A percentile compares a stretch with the other conserved stretches of the same genome.
Conservation (phyloP, 2,113 vertebrate species). For the Archocentrus centrarchus region DNA sequence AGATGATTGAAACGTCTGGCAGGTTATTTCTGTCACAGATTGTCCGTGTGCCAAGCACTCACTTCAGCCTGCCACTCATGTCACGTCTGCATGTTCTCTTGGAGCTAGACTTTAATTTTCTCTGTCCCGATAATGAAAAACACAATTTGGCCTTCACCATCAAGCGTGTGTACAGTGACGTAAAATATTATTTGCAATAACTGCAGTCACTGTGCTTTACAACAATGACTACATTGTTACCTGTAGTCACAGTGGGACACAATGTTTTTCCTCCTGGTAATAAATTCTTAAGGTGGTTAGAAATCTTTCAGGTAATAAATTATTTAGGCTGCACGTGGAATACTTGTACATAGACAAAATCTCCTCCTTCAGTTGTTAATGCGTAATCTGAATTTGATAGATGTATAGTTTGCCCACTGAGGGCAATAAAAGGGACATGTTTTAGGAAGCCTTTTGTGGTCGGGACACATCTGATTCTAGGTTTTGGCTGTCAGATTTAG, state of each 20-base stretch:
- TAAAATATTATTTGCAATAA: slow-evolving; percentile 23
- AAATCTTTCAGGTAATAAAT: neutral
- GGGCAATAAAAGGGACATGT: neutral
- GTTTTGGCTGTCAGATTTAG: slow-evolving; percentile 48
- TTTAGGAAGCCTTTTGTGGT: slow-evolving; percentile 27
- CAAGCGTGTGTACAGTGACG: neutral
- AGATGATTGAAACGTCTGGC: slow-evolving; percentile 60
- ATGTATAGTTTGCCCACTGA: neutral
- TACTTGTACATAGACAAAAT: neutral
- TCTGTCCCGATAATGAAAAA: slow-evolving; percentile 10
- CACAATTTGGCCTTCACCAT: neutral
- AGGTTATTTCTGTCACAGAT: slow-evolving; percentile 53
- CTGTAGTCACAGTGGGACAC: neutral
- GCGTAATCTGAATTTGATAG: neutral
- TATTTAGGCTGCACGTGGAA: neutral
- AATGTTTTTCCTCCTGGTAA: neutral
- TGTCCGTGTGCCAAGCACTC: slow-evolving; percentile 40
- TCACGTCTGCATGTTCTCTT: slow-evolving; percentile 9
- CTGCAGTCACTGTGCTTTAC: slow-evolving; percentile 5
- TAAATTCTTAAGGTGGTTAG: neutral
- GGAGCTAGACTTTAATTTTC: slow-evolving; percentile 19
- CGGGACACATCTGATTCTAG: slow-evolving; percentile 17
- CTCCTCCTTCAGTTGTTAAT: neutral
- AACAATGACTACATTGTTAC: neutral
- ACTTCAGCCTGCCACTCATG: slow-evolving; percentile 49